Conservation (phyloP, 2,888 invertebrate genomes). For the Uropetala carovei region DNA sequence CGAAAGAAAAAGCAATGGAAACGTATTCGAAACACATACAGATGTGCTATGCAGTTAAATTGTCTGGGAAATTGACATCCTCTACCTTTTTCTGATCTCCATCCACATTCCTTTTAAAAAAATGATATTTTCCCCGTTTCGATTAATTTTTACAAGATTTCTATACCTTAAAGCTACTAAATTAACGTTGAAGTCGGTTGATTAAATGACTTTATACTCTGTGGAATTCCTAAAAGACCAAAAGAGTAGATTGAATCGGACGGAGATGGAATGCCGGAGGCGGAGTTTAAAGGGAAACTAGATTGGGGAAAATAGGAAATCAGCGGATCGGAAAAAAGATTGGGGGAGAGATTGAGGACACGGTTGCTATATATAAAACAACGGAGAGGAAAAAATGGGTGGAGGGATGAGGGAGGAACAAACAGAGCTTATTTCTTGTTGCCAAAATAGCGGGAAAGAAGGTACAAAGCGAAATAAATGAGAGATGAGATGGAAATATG, state of each 20-base stretch:
- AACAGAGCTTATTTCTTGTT: neutral
- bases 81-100: no score
- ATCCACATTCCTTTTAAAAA: no score
- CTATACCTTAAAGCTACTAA: neutral
- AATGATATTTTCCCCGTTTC: neutral
- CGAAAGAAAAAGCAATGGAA: no score
- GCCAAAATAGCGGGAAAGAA: constrained; percentile 19
- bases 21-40: no score
- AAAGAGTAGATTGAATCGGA: neutral
- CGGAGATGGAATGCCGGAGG: constrained; percentile 4
- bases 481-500: neutral
- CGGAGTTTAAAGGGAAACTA: neutral
- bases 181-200: neutral
- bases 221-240: neutral
- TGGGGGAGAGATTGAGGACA: neutral
- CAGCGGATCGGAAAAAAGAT: constrained; percentile 18
- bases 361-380: constrained; percentile 29
- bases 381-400: neutral
- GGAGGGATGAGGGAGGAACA: neutral
- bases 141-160: neutral
- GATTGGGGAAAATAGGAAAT: neutral
- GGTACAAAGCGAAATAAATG: neutral
- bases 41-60: no score
- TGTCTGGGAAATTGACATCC: no score
- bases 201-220: neutral